phyloP scores from a whole-genome alignment of 2,888 invertebrate genomes.

The Diaperis boleti region DNA sequence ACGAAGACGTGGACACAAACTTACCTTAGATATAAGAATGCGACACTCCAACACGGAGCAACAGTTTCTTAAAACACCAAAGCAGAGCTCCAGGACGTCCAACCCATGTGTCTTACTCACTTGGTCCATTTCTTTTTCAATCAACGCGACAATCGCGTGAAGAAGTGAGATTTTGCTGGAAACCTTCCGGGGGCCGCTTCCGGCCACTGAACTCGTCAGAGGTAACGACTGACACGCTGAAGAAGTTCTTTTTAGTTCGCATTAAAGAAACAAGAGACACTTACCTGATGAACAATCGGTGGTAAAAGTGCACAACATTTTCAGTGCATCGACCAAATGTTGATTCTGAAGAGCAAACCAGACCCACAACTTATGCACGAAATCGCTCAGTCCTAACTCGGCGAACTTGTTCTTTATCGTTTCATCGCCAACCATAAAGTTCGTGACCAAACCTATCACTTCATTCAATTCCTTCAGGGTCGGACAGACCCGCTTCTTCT shows the following conservation, averaged over 20 bases:
- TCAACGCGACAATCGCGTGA: constrained; percentile 67
- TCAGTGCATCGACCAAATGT: constrained; percentile 69
- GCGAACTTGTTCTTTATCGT: constrained; percentile 71
- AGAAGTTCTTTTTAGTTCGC: constrained; percentile 21
- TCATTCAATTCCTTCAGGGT: constrained; percentile 71
- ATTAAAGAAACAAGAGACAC: background rate
- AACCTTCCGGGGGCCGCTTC: constrained; percentile 68
- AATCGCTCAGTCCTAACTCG: constrained; percentile 70
- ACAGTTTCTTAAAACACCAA: constrained; percentile 69
- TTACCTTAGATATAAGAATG: constrained; percentile 73
- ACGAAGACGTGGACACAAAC: background rate
- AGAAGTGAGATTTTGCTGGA: constrained; percentile 69
- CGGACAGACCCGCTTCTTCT: constrained; percentile 66
- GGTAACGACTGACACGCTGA: constrained; percentile 69
- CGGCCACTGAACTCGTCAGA: constrained; percentile 68
- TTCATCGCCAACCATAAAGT: constrained; percentile 70
- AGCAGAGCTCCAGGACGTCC: constrained; percentile 65
- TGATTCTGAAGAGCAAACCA: constrained; percentile 74
- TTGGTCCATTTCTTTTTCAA: constrained; percentile 69
- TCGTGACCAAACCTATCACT: constrained; percentile 71
- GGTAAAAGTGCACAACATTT: constrained; percentile 74
- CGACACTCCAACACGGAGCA: constrained; percentile 73
- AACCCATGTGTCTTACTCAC: constrained; percentile 66
- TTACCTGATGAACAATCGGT: constrained; percentile 67
- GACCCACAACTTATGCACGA: constrained; percentile 75